phyloP scores from a whole-genome alignment of 2,113 vertebrate species.

The human (Homo sapiens) region GRCh38 chr1:194299001-194299500 shows the following conservation, averaged over 20 bases:
- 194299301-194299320: not conserved
- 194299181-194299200: not conserved
- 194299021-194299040: not conserved
- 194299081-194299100: not conserved
- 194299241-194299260: fast-evolving
- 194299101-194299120: not conserved
- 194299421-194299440: not conserved
- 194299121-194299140: too few relatives aligned
- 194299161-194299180: fast-evolving
- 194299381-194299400: not conserved
- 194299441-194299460: not conserved
- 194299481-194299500: not conserved
- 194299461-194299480: not conserved
- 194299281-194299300: not conserved
- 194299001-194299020: not conserved
- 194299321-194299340: not conserved
- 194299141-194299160: fast-evolving
- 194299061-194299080: too few relatives aligned
- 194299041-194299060: not conserved
- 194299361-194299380: not conserved
- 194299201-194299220: not conserved
- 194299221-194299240: fast-evolving
- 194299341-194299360: not conserved
- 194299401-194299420: not conserved
- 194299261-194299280: not conserved